Conservation (phyloP, 2,113 vertebrate species). For the Poecilia latipinna region DNA sequence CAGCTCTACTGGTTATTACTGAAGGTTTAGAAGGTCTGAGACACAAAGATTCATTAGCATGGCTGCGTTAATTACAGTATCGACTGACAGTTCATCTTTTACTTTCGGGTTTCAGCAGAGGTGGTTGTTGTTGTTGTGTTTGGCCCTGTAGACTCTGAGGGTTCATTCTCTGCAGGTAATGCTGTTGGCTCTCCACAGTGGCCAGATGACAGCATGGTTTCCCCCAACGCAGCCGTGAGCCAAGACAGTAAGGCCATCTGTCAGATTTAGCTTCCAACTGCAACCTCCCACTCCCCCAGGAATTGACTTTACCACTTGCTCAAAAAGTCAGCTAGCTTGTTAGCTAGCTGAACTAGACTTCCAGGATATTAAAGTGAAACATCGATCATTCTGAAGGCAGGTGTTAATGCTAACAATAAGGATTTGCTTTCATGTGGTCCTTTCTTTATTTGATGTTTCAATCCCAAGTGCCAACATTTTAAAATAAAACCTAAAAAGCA, state of each 20-base stretch:
- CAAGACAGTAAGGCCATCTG: slow-evolving; percentile 76
- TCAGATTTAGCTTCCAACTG: slow-evolving; percentile 64
- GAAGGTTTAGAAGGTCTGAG: neutral
- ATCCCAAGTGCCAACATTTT: no score
- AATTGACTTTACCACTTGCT: slow-evolving; percentile 39
- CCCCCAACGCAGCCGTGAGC: slow-evolving; percentile 65
- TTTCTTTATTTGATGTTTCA: neutral
- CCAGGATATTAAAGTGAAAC: slow-evolving; percentile 23
- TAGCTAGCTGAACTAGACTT: slow-evolving; percentile 22
- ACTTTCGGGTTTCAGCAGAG: neutral
- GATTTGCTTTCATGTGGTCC: neutral
- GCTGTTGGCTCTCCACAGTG: slow-evolving; percentile 40
- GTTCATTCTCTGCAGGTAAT: slow-evolving; percentile 58
- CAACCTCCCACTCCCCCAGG: slow-evolving; percentile 56
- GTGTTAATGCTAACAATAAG: neutral
- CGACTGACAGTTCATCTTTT: neutral
- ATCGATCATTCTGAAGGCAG: neutral
- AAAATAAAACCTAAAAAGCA: no score
- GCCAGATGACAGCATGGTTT: slow-evolving; percentile 63
- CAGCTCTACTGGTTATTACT: no score
- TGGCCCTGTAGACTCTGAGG: slow-evolving; percentile 18
- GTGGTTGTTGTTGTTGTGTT: slow-evolving; percentile 18
- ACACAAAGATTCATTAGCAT: neutral
- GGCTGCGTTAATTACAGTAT: neutral
- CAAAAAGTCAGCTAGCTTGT: slow-evolving; percentile 37